Conservation (phyloP, 2,888 invertebrate genomes). For the Sipha maydis region DNA sequence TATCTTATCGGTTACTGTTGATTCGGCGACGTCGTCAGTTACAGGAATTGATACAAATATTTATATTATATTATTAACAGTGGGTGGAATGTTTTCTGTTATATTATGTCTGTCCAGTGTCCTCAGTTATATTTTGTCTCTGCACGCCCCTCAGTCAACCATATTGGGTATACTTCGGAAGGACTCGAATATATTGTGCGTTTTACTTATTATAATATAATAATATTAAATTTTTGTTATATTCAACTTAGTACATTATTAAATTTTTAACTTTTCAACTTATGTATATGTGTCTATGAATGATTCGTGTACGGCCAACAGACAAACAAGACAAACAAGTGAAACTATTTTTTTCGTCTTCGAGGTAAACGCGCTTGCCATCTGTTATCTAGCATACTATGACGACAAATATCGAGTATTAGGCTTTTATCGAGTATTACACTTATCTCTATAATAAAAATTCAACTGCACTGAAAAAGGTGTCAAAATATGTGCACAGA, state of each 20-base stretch:
- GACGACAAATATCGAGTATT: background rate
- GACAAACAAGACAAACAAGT: background rate
- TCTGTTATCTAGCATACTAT: background rate
- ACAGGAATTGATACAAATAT: conserved; percentile 23
- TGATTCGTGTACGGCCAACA: background rate
- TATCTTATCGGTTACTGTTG: conserved; percentile 25
- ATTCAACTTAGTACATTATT: background rate
- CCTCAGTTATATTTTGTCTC: background rate
- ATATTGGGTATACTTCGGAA: background rate
- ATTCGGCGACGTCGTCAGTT: background rate
- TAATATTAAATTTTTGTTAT: background rate
- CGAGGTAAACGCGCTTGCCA: too few relatives aligned
- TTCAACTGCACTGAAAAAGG: too few relatives aligned
- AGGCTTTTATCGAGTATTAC: background rate
- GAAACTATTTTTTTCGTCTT: too few relatives aligned
- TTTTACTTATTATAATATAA: background rate
- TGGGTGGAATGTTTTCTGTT: background rate
- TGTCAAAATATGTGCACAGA: too few relatives aligned
- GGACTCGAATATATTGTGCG: background rate
- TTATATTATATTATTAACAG: background rate
- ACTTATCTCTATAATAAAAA: background rate
- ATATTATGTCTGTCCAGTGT: background rate
- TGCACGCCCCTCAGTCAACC: background rate
- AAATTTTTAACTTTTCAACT: background rate
- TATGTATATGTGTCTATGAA: background rate